A percentile compares a stretch with the other conserved stretches of the same genome.
Conservation (phyloP, 2,797 vertebrate species). For the Ara ararauna region DNA sequence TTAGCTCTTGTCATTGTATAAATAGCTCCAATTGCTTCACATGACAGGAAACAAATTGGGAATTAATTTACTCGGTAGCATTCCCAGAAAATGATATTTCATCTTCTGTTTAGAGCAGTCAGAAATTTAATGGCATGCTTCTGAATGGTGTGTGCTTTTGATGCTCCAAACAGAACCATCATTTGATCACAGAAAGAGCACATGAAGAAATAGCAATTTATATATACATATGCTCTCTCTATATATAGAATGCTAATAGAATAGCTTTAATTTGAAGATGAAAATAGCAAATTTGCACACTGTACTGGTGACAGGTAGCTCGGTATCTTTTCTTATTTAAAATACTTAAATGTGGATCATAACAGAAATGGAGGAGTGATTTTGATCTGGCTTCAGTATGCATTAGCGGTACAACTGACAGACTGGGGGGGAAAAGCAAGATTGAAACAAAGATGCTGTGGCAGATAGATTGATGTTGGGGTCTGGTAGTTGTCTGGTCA, state of each 20-base stretch:
- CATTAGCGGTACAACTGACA: accelerated
- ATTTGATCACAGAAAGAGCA: not conserved
- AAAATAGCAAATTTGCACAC: not conserved
- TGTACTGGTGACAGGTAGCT: not conserved
- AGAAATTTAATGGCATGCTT: not conserved
- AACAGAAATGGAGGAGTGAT: not conserved
- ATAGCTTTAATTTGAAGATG: not conserved
- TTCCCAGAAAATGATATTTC: not conserved
- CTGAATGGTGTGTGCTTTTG: not conserved
- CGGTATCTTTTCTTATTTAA: not conserved
- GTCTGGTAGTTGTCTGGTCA: not conserved
- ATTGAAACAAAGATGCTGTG: not conserved
- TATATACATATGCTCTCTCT: not conserved
- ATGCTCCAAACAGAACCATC: not conserved
- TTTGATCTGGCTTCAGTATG: not conserved
- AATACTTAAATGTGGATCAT: not conserved
- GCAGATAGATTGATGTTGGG: not conserved
- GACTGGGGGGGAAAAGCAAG: not conserved
- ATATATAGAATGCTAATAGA: not conserved
- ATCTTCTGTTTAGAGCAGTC: not conserved
- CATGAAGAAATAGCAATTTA: not conserved
- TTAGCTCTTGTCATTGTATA: not conserved
- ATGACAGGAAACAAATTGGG: not conserved
- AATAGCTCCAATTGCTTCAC: not conserved
- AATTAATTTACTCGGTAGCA: slow-evolving; percentile 5